phyloP scores from a whole-genome alignment of 2,113 vertebrate genomes.

The Melanerpes formicivorus region DNA sequence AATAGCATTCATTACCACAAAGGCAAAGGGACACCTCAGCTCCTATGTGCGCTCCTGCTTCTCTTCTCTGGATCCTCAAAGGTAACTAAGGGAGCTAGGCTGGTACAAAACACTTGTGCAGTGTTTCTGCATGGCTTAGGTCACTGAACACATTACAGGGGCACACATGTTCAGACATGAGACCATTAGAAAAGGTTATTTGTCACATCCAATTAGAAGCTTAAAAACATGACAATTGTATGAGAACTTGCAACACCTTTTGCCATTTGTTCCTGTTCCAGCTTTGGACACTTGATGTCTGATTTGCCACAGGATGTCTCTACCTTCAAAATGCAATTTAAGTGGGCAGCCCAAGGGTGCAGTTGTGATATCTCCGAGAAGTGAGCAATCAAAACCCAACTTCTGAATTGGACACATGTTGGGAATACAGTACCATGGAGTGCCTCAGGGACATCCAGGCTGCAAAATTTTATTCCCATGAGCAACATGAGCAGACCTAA shows the following conservation, averaged over 20 bases:
- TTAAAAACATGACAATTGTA: neutral
- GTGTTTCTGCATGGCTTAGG: neutral
- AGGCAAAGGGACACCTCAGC: neutral
- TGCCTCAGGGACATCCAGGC: neutral
- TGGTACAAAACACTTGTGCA: neutral
- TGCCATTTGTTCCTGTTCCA: neutral
- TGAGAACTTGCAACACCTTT: neutral
- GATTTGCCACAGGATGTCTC: neutral
- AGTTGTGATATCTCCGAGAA: neutral
- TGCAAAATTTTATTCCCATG: neutral
- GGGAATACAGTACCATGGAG: fast-evolving
- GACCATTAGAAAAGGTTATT: fast-evolving
- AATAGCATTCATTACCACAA: no score
- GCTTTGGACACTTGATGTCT: neutral
- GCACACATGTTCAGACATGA: fast-evolving
- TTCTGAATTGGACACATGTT: fast-evolving
- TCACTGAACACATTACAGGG: neutral
- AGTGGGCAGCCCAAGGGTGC: fast-evolving
- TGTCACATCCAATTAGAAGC: neutral
- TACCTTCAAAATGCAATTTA: fast-evolving
- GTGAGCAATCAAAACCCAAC: neutral
- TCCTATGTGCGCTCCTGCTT: neutral
- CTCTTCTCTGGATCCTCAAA: neutral
- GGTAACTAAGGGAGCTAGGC: neutral
- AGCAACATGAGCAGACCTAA: fast-evolving